These are phyloP conservation scores for Chelonus formosanus DNA, from an alignment of 2,888 invertebrate species.

Conservation along the genomic window DNA sequence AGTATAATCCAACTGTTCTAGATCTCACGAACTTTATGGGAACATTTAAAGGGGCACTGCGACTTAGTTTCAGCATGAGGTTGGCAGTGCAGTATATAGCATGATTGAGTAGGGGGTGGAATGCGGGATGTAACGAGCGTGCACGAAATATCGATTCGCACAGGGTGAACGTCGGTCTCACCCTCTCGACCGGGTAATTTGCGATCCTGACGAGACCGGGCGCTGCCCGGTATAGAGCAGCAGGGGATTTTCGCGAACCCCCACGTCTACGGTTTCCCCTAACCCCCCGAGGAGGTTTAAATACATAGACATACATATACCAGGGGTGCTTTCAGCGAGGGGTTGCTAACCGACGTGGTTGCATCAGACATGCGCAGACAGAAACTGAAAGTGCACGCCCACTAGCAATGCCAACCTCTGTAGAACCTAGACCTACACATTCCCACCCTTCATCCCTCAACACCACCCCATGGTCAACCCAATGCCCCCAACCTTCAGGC, in stretches of 20 bases:
- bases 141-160: conserved; percentile 43
- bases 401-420: conserved; percentile 50
- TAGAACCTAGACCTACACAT: conserved; percentile 62
- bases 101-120: conserved; percentile 1
- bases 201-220: conserved; percentile 34
- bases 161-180: conserved; percentile 33
- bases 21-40: conserved; percentile 32
- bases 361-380: conserved; percentile 57
- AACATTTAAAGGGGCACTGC: conserved; percentile 41
- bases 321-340: conserved; percentile 16
- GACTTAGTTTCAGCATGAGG: conserved; percentile 22
- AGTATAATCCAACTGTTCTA: conserved; percentile 12
- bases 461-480: conserved; percentile 48
- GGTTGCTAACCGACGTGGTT: conserved; percentile 33
- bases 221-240: conserved; percentile 31
- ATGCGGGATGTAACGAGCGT: conserved; percentile 30
- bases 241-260: conserved; percentile 38
- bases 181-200: conserved; percentile 31
- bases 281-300: conserved; percentile 17
- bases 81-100: conserved; percentile 13
- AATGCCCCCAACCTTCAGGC: conserved; percentile 61
- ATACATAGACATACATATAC: conserved; percentile 10
- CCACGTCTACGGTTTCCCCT: conserved; percentile 10
- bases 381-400: conserved; percentile 64
- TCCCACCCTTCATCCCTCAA: conserved; percentile 30